Percentiles rank a stretch among this genome's conserved stretches.
These are phyloP conservation scores for Phylloscopus trochilus DNA, from an alignment of 2,113 vertebrate species.

Conservation along the genomic window DNA sequence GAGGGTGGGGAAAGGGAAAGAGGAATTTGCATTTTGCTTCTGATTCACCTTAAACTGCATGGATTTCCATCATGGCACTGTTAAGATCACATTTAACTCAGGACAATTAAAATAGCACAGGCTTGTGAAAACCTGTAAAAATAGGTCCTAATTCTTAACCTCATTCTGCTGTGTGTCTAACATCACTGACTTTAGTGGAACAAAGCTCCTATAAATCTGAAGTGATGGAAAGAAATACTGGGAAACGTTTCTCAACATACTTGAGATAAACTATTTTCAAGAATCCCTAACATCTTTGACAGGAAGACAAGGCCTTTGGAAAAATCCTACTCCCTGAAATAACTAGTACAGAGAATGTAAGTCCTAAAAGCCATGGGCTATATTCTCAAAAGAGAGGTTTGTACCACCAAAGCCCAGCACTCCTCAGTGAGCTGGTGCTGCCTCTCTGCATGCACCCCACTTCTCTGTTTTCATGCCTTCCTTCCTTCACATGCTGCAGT, in stretches of 20 bases:
- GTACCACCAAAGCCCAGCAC: neutral
- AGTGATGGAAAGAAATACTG: neutral
- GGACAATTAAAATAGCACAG: neutral
- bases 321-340: neutral
- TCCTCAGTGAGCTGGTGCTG: neutral
- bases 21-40: neutral
- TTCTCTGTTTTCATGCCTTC: neutral
- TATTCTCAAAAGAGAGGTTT: neutral
- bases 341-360: neutral
- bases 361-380: neutral
- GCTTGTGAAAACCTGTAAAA: neutral
- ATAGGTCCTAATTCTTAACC: neutral
- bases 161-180: neutral
- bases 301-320: neutral
- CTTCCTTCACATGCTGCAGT: neutral
- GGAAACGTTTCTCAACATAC: neutral
- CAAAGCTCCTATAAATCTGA: neutral
- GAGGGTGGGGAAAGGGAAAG: neutral
- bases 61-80: neutral
- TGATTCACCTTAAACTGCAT: neutral
- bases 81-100: neutral
- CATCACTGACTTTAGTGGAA: neutral
- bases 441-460: too few species aligned
- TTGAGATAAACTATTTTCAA: neutral
- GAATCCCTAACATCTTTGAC: neutral